Evolutionary conservation across 2,888 invertebrate genomes (phyloP).

Genomic region (Spodoptera picta): DNA sequence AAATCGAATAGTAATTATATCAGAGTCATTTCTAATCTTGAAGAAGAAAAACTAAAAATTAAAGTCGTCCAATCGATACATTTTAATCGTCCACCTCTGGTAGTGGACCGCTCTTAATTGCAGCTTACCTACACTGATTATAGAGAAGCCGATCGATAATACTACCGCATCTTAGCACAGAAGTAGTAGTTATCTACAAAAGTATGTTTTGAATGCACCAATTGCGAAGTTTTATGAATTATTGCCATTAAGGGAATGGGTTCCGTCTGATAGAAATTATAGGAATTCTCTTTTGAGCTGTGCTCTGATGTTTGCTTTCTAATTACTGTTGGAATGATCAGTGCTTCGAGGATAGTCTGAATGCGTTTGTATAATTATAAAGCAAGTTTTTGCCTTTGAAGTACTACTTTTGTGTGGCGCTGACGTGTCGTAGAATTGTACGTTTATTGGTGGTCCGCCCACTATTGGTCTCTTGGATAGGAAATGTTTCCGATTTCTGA

Average conservation of each 20-base stretch:
- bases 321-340: background rate
- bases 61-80: constrained; percentile 48
- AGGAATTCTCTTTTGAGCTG: constrained; percentile 11
- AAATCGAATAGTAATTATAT: no score
- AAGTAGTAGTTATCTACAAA: constrained; percentile 41
- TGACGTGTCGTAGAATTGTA: no score
- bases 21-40: background rate
- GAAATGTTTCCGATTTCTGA: no score
- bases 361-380: background rate
- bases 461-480: no score
- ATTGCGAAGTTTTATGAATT: constrained; percentile 22
- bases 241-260: constrained; percentile 9
- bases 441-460: no score
- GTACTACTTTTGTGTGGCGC: no score
- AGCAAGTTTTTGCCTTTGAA: no score
- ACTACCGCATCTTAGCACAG: constrained; percentile 14
- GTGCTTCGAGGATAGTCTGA: background rate
- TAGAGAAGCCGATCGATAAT: constrained; percentile 30
- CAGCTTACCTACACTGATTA: constrained; percentile 39
- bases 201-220: constrained; percentile 24
- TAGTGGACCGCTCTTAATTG: constrained; percentile 40
- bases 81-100: constrained; percentile 45
- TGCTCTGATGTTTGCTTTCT: constrained; percentile 16
- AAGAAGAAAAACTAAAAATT: constrained; percentile 17
- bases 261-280: constrained; percentile 10